phyloP scores from a whole-genome alignment of 2,113 vertebrate species.

The zebrafish (Danio rerio) region GRCz12tu NC_133185.1:41229501-41230000 shows the following conservation, averaged over 20 bases:
- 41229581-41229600: no score
- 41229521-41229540: no score
- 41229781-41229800: constrained; percentile 28
- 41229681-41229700: constrained; percentile 54
- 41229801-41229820: constrained; percentile 15
- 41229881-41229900: constrained; percentile 55
- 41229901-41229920: constrained; percentile 16
- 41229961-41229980: constrained; percentile 53
- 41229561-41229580: no score
- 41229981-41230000: background rate
- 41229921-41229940: constrained; percentile 28
- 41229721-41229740: constrained; percentile 68
- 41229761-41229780: constrained; percentile 44
- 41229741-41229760: constrained; percentile 66
- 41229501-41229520: no score
- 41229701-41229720: constrained; percentile 66
- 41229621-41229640: no score
- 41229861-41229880: constrained; percentile 48
- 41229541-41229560: no score
- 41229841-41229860: constrained; percentile 50
- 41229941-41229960: constrained; percentile 54
- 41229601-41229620: no score
- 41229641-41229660: no score
- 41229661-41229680: background rate
- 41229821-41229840: constrained; percentile 24